Percentiles rank a stretch among this genome's conserved stretches.
These are phyloP conservation scores for Hecatera dysodea DNA, from an alignment of 2,888 invertebrate genomes.

Conservation along the genomic window DNA sequence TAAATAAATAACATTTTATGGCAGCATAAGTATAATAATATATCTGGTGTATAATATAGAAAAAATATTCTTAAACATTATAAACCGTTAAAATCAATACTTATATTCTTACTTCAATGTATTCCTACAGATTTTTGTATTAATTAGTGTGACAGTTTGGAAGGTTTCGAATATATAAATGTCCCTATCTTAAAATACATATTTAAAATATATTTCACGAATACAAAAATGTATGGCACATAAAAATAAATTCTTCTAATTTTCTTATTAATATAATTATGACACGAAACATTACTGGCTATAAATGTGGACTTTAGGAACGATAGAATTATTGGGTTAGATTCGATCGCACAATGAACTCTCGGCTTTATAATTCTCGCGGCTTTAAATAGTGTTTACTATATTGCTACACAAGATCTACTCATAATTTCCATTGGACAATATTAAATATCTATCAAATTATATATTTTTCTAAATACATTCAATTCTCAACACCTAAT, in stretches of 20 bases:
- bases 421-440: constrained; percentile 38
- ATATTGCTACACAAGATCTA: constrained; percentile 43
- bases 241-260: constrained; percentile 68
- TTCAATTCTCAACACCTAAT: constrained; percentile 47
- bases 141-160: constrained; percentile 20
- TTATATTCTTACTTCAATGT: constrained; percentile 34
- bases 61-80: constrained; percentile 50
- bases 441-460: constrained; percentile 30
- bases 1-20: constrained; percentile 66
- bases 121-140: constrained; percentile 17
- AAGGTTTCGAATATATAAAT: constrained; percentile 19
- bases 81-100: constrained; percentile 43
- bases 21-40: constrained; percentile 57
- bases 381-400: constrained; percentile 21
- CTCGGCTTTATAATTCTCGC: constrained; percentile 7
- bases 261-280: constrained; percentile 45
- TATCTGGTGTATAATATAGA: constrained; percentile 56
- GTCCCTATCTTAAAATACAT: constrained; percentile 10
- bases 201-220: constrained; percentile 16
- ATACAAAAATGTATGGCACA: constrained; percentile 74
- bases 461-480: constrained; percentile 46
- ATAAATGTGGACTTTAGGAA: constrained; percentile 44
- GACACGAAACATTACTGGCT: constrained; percentile 31
- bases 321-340: constrained; percentile 31
- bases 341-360: constrained; percentile 9